Base-by-base conservation (phyloP, 2,888 invertebrate species). In the Drosophila basisetae region DNA sequence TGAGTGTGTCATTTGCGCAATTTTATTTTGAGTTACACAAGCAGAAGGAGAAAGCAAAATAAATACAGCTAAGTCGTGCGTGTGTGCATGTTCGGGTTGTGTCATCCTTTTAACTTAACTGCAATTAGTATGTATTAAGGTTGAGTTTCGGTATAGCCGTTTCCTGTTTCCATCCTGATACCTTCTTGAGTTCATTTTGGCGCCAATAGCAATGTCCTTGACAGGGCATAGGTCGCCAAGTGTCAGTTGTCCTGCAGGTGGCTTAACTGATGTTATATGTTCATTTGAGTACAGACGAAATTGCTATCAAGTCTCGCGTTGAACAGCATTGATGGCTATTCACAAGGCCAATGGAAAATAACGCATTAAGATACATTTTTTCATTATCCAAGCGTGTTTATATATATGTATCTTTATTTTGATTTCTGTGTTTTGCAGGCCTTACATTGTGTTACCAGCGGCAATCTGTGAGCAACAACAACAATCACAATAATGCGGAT, bases 361-460 rank as follows among this genome's bases (percentile, higher is more conserved):
- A 52, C 47, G 74, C 54, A 49, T 55, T 16, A 65, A 31, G 2
- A 41, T 28, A 52, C 25, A 59, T 43, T 75, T 66, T 65, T 58
- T 62, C 56, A 37, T 63, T 68, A 63, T 52, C 6, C 5, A 16
- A 39, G 39, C 9, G 7, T 37, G 1, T 68, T 50, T 55, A 62
- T 31, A 54, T n/a, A 33, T 37, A 28, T 35, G 1, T 22, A 28
- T 35, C 0, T 22, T 18, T 59, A 30, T 65, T 67, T 75, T 64
- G 47, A 60, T 49, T 63, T 64, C 4, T 61, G 58, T 55, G 33
- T 54, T 30, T 81, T 91, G 28, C 91, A 93, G 93, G 93, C 85
- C 85, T 93, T 73, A 92, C 93, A 70, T 92, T 93, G 90, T 92
- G 93, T 76, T 93, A 93, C 86, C 93, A 93, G 83, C 91, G 93